These are phyloP conservation scores for Australoheros scitulus DNA, from an alignment of 2,113 vertebrate genomes.

Conservation along the genomic window DNA sequence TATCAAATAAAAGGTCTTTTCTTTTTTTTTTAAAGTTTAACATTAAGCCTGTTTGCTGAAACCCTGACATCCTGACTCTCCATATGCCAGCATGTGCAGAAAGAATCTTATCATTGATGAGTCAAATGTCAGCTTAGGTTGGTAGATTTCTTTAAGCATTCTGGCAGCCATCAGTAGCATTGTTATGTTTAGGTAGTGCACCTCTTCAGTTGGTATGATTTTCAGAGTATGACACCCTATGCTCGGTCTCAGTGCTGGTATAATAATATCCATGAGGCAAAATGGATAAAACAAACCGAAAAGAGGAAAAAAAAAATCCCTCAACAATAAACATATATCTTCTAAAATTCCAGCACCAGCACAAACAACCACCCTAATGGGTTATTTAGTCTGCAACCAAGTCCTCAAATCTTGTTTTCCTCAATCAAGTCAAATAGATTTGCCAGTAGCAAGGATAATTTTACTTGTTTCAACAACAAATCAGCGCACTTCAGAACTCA, in stretches of 20 bases:
- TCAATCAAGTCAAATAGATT: conserved; percentile 12
- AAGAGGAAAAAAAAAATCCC: neutral
- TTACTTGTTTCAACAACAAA: conserved; percentile 19
- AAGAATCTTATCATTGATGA: neutral
- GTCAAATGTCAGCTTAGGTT: neutral
- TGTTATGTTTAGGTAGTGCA: no score
- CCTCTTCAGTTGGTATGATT: no score
- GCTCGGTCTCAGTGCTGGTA: neutral
- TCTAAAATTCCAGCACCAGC: neutral
- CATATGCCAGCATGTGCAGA: neutral
- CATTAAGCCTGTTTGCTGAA: neutral
- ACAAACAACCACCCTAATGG: neutral
- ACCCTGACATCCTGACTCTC: no score
- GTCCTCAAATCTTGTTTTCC: neutral
- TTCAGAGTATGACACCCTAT: no score
- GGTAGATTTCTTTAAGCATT: no score
- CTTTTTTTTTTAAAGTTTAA: neutral
- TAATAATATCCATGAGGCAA: neutral
- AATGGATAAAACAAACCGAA: neutral
- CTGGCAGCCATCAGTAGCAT: no score
- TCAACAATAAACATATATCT: neutral
- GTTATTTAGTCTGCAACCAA: neutral
- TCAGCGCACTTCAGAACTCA: neutral
- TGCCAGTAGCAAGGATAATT: neutral
- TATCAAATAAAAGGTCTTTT: no score